phyloP scores from a whole-genome alignment of 2,113 vertebrate species.

The Shinisaurus crocodilurus region DNA sequence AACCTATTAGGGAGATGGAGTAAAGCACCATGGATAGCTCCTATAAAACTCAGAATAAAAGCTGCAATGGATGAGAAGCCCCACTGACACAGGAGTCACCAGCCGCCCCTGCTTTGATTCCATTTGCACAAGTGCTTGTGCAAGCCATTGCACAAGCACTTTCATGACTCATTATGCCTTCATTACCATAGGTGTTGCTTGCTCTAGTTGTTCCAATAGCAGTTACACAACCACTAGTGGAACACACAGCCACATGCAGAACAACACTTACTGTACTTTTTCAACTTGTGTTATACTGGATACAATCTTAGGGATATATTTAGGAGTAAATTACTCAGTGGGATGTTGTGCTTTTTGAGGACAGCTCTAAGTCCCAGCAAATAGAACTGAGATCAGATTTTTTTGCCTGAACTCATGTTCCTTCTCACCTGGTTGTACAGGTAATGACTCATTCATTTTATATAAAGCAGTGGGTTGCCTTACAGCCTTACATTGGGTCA shows the following conservation, averaged over 20 bases:
- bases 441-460: not conserved
- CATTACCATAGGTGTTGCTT: not conserved
- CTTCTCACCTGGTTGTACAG: not conserved
- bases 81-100: no score
- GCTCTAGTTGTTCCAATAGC: not conserved
- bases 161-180: not conserved
- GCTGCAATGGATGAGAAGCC: no score
- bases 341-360: not conserved
- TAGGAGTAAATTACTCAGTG: not conserved
- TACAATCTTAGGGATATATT: not conserved
- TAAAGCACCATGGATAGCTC: no score
- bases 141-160: not conserved
- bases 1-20: no score
- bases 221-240: not conserved
- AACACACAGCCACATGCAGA: not conserved
- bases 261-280: not conserved
- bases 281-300: not conserved
- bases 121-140: no score
- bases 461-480: not conserved
- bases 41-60: no score
- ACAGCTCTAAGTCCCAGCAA: not conserved
- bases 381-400: not conserved
- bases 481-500: not conserved
- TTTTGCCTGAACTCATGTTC: not conserved
- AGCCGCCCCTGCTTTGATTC: no score